A percentile compares a stretch with the other conserved stretches of the same genome.
phyloP scores from a whole-genome alignment of 1,140 invertebrate genomes.

The Calycopis cecrops region DNA sequence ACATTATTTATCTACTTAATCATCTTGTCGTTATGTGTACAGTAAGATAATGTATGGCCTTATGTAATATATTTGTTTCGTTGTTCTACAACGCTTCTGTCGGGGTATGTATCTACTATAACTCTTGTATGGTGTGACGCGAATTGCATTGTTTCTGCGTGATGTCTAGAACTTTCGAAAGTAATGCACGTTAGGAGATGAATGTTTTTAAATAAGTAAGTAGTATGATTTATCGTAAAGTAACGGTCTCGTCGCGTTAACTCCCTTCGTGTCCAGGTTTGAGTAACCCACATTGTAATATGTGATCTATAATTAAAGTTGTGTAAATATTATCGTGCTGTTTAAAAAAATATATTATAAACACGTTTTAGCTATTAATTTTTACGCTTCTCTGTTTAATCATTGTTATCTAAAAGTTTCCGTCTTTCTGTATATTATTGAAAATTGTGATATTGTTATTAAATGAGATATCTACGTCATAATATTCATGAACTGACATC shows the following conservation, averaged over 20 bases:
- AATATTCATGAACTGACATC: conserved; percentile 55
- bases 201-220: conserved; percentile 54
- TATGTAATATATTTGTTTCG: conserved; percentile 70
- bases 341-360: conserved; percentile 42
- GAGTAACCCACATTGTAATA: conserved; percentile 43
- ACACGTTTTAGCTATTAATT: conserved; percentile 56
- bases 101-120: conserved; percentile 46
- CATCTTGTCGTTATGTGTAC: conserved; percentile 72
- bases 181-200: conserved; percentile 55
- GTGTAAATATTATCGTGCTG: conserved; percentile 19
- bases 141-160: conserved; percentile 36
- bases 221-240: conserved; percentile 35
- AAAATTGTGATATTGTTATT: conserved; percentile 74
- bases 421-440: conserved; percentile 71
- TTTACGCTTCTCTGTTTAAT: conserved; percentile 68
- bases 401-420: conserved; percentile 56
- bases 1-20: conserved; percentile 69
- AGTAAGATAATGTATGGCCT: conserved; percentile 70
- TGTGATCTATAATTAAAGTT: conserved; percentile 45
- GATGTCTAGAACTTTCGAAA: conserved; percentile 45
- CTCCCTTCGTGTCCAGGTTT: conserved; percentile 46
- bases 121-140: conserved; percentile 34
- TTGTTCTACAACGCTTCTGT: conserved; percentile 60
- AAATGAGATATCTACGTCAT: conserved; percentile 49
- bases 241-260: conserved; percentile 49